phyloP scores from a whole-genome alignment of 1,140 invertebrate species.

The Scaptomyza montana region DNA sequence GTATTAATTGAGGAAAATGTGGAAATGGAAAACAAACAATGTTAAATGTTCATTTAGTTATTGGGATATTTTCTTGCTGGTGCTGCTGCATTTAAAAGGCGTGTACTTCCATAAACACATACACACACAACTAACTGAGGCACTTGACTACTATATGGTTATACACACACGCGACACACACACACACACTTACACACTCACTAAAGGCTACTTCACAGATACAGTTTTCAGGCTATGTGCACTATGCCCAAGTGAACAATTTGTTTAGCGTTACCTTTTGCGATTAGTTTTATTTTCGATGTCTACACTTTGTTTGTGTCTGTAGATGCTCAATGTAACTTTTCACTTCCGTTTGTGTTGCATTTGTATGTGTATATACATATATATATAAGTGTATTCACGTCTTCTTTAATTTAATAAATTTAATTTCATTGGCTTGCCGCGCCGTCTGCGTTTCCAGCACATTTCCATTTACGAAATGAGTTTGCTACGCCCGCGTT shows the following conservation, averaged over 20 bases:
- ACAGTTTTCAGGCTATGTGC: conserved; percentile 59
- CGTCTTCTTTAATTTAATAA: conserved; percentile 78
- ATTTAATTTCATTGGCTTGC: conserved; percentile 67
- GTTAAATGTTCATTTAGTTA: conserved; percentile 42
- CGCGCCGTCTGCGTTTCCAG: conserved; percentile 45
- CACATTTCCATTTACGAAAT: conserved; percentile 66
- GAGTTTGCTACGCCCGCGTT: conserved; percentile 52
- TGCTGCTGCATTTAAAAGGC: conserved; percentile 72
- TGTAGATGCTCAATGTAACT: conserved; percentile 27
- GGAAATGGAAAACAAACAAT: conserved; percentile 18
- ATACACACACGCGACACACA: conserved; percentile 17
- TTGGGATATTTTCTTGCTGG: conserved; percentile 32
- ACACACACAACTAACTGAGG: conserved; percentile 2
- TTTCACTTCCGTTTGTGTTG: conserved; percentile 68
- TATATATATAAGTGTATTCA: conserved; percentile 44
- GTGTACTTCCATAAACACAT: conserved; percentile 59
- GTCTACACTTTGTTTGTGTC: conserved; percentile 2
- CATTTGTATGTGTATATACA: neutral
- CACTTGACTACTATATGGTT: conserved; percentile 11
- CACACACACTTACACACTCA: conserved; percentile 14
- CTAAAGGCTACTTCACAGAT: conserved; percentile 52
- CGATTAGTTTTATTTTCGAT: conserved; percentile 59
- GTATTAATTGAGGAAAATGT: conserved; percentile 9
- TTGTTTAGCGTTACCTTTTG: conserved; percentile 69
- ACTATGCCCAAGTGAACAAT: conserved; percentile 39